Conservation (phyloP, 2,797 vertebrate genomes). For the Coreius guichenoti region DNA sequence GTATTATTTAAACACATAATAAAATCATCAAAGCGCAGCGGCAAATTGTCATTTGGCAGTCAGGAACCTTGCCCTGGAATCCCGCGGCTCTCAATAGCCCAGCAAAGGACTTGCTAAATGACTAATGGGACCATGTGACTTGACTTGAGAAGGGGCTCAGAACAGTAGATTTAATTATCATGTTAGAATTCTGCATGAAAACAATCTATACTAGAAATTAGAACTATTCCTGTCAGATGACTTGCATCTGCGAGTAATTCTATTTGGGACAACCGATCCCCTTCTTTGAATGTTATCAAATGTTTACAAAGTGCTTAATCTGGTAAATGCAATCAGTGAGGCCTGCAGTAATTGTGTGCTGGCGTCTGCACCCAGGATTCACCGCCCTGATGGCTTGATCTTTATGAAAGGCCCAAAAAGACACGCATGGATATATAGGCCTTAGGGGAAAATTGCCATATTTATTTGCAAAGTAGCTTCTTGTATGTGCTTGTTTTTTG, state of each 20-base stretch:
- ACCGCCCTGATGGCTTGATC: constrained; percentile 46
- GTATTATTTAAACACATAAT: constrained; percentile 71
- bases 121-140: constrained; percentile 80
- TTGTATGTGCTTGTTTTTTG: not conserved
- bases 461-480: constrained; percentile 3
- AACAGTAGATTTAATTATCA: constrained; percentile 83
- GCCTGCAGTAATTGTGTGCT: constrained; percentile 60
- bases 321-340: constrained; percentile 75
- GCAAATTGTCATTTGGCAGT: constrained; percentile 71
- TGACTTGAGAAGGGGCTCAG: constrained; percentile 74
- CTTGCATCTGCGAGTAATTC: constrained; percentile 77
- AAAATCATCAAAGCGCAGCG: constrained; percentile 75
- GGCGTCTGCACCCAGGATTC: constrained; percentile 54
- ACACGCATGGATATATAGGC: constrained; percentile 9
- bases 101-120: constrained; percentile 71
- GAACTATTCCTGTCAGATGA: constrained; percentile 83
- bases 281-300: constrained; percentile 81
- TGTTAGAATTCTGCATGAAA: constrained; percentile 85
- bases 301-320: constrained; percentile 83
- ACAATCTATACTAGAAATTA: constrained; percentile 86
- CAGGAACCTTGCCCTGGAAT: constrained; percentile 61
- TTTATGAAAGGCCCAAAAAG: constrained; percentile 45
- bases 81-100: constrained; percentile 59
- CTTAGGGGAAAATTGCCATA: not conserved
- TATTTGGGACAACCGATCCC: constrained; percentile 70